phyloP scores from a whole-genome alignment of 1,140 invertebrate species.

The Tetragnatha versicolor region DNA sequence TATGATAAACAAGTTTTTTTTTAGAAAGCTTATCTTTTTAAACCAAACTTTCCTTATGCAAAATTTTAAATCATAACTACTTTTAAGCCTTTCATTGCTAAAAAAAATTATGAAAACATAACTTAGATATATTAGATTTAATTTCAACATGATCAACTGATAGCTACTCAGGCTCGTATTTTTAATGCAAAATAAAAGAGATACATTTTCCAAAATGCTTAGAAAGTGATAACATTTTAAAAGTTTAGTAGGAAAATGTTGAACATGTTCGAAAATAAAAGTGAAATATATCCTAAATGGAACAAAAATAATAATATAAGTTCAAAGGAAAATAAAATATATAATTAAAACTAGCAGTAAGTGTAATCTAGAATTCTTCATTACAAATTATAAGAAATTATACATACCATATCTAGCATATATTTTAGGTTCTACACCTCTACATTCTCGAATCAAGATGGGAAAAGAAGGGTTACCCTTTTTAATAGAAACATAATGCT shows the following conservation, averaged over 20 bases:
- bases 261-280: background rate
- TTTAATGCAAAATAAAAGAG: too few relatives aligned
- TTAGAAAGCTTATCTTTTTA: too few relatives aligned
- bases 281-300: background rate
- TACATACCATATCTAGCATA: conserved; percentile 87
- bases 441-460: conserved; percentile 91
- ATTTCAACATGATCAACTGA: too few relatives aligned
- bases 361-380: background rate
- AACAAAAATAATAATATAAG: background rate
- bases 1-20: too few relatives aligned
- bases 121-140: too few relatives aligned
- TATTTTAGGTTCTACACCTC: conserved; percentile 80
- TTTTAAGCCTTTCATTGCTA: too few relatives aligned
- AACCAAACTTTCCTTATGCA: too few relatives aligned
- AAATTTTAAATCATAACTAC: too few relatives aligned
- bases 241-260: background rate
- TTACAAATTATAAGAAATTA: too few relatives aligned
- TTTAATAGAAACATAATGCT: conserved; percentile 87
- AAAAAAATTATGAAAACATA: too few relatives aligned
- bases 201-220: too few relatives aligned
- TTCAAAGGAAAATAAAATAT: background rate
- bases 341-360: background rate
- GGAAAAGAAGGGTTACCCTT: conserved; percentile 86
- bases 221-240: background rate
- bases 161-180: too few relatives aligned